Percentiles rank a stretch among this genome's conserved stretches.
Evolutionary conservation across 2,113 vertebrate species (phyloP).

Genomic region (Dasypus novemcinctus): DNA sequence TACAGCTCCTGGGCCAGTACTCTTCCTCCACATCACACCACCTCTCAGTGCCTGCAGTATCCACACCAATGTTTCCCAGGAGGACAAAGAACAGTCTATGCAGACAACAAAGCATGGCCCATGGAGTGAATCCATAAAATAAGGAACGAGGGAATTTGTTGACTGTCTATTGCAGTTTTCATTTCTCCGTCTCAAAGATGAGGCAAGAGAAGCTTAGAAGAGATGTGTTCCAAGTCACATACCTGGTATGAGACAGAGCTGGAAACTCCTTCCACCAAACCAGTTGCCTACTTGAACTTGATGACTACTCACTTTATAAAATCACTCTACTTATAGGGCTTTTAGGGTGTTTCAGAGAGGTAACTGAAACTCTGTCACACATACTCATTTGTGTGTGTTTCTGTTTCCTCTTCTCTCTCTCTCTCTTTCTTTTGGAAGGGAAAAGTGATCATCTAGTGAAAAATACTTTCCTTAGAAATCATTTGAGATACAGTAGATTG

Average conservation of each 20-base stretch:
- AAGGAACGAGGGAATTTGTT: accelerated
- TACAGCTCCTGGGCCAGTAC: not conserved
- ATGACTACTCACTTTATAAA: not conserved
- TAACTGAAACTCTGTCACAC: conserved; percentile 31
- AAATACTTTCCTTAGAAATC: conserved; percentile 75
- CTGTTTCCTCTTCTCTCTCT: not conserved
- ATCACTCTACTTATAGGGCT: not conserved
- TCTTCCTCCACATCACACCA: not conserved
- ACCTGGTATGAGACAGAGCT: not conserved
- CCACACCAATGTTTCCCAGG: not conserved
- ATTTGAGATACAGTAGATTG: conserved; percentile 59
- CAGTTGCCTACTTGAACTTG: not conserved
- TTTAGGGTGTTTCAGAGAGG: not conserved
- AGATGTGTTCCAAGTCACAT: too few species aligned
- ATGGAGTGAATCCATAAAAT: not conserved
- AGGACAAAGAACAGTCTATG: not conserved
- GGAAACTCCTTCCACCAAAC: not conserved
- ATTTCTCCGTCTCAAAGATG: not conserved
- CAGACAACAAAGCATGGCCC: not conserved
- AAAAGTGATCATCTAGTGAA: conserved; percentile 55
- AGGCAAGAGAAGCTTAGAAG: not conserved
- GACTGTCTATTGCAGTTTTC: not conserved
- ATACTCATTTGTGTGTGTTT: conserved; percentile 3
- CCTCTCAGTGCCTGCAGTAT: not conserved
- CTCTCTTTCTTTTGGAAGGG: conserved; percentile 22